Conservation (phyloP, 2,797 vertebrate species). For the Choloepus didactylus region DNA sequence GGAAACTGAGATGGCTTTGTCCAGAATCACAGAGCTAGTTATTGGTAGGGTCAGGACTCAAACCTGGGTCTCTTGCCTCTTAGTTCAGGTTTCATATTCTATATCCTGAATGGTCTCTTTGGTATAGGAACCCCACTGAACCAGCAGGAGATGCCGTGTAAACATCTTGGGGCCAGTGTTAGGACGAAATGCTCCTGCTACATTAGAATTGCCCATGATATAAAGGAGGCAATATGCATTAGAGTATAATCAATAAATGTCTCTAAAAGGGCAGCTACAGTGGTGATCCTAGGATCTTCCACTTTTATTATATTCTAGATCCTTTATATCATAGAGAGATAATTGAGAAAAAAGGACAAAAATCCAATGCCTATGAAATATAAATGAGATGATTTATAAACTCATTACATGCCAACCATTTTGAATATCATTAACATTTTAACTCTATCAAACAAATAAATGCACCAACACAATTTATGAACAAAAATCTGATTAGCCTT, state of each 20-base stretch:
- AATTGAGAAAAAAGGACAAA: not conserved
- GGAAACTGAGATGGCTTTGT: not conserved
- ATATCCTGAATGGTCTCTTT: not conserved
- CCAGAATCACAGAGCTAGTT: not conserved
- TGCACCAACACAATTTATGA: not conserved
- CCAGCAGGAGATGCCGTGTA: not conserved
- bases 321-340: not conserved
- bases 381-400: constrained; percentile 53
- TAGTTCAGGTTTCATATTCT: not conserved
- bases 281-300: not conserved
- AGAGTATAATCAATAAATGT: not conserved
- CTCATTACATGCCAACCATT: not conserved
- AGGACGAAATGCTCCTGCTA: not conserved
- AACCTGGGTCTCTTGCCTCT: not conserved
- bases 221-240: not conserved
- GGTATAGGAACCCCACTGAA: not conserved
- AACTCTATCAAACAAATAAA: not conserved
- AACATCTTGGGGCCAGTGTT: not conserved
- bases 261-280: not conserved
- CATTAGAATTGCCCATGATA: not conserved
- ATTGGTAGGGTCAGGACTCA: not conserved
- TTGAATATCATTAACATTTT: constrained; percentile 65
- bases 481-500: not conserved
- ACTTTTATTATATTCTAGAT: not conserved
- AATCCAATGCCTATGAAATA: constrained; percentile 37